Conservation (phyloP, 2,888 invertebrate genomes). For the Tachina fera region DNA sequence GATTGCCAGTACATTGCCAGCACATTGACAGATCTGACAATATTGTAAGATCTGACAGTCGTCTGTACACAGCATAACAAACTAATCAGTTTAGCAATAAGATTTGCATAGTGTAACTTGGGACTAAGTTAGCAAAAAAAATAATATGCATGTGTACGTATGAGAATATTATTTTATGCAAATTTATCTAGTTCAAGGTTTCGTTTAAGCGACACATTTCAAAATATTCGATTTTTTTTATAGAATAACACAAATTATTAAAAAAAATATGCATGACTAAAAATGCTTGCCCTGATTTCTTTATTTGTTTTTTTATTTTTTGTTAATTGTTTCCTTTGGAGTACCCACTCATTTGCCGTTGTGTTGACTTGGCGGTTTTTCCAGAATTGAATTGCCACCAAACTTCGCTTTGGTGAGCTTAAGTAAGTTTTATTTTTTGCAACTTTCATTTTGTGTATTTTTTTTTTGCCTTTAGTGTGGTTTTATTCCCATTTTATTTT, state of each 20-base stretch:
- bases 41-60: too few relatives aligned
- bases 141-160: too few relatives aligned
- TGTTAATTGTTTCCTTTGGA: background rate
- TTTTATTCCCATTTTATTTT: background rate
- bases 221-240: too few relatives aligned
- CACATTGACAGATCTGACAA: too few relatives aligned
- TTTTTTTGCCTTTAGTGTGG: background rate
- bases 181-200: too few relatives aligned
- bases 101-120: too few relatives aligned
- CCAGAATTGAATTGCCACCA: conserved; percentile 73
- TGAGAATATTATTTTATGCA: too few relatives aligned
- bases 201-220: too few relatives aligned
- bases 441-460: conserved; percentile 73
- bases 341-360: conserved; percentile 63
- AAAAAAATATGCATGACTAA: background rate
- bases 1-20: too few relatives aligned
- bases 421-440: conserved; percentile 63
- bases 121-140: too few relatives aligned
- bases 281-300: background rate
- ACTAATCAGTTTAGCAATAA: too few relatives aligned
- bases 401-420: conserved; percentile 66
- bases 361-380: conserved; percentile 71
- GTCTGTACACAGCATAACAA: too few relatives aligned
- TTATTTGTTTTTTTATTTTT: conserved; percentile 4
- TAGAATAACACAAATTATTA: background rate